Percentiles rank a stretch among this genome's conserved stretches.
phyloP scores from a whole-genome alignment of 2,888 invertebrate genomes.

The Mesorhabditis belari region DNA sequence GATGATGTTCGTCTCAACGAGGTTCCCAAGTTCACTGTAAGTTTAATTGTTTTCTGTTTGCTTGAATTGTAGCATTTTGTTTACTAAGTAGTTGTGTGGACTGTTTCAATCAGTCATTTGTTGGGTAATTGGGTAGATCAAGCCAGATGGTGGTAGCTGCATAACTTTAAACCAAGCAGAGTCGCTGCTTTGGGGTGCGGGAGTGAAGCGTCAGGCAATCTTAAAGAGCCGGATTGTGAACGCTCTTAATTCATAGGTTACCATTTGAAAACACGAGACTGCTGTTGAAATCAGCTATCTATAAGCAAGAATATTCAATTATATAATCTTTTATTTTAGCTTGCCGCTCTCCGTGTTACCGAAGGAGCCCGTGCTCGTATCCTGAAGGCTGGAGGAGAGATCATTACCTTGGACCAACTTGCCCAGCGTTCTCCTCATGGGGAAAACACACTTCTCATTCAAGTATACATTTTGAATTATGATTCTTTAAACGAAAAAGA shows the following conservation, averaged over 20 bases:
- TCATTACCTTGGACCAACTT: conserved; percentile 93
- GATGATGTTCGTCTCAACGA: conserved; percentile 85
- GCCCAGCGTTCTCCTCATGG: conserved; percentile 88
- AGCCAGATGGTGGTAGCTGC: no score
- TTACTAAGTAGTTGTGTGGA: no score
- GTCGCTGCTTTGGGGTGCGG: no score
- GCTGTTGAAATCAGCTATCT: no score
- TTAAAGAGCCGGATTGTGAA: no score
- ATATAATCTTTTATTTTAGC: conserved; percentile 10
- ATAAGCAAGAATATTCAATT: conserved; percentile 1
- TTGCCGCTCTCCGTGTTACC: conserved; percentile 77
- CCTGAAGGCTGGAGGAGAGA: conserved; percentile 87
- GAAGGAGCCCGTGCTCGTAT: conserved; percentile 91
- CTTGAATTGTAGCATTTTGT: not conserved
- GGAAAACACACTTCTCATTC: conserved; percentile 83
- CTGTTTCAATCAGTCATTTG: no score
- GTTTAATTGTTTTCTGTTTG: conserved; percentile 19
- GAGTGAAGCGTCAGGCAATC: no score
- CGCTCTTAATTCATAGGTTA: no score
- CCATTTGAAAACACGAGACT: no score
- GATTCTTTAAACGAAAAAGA: no score
- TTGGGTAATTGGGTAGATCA: no score
- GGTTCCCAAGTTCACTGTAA: conserved; percentile 79
- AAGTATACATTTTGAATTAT: conserved; percentile 61
- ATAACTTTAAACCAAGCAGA: no score